A percentile compares a stretch with the other conserved stretches of the same genome.
Evolutionary conservation across 2,888 invertebrate species (phyloP).

Genomic region (Drosophila atripex): DNA sequence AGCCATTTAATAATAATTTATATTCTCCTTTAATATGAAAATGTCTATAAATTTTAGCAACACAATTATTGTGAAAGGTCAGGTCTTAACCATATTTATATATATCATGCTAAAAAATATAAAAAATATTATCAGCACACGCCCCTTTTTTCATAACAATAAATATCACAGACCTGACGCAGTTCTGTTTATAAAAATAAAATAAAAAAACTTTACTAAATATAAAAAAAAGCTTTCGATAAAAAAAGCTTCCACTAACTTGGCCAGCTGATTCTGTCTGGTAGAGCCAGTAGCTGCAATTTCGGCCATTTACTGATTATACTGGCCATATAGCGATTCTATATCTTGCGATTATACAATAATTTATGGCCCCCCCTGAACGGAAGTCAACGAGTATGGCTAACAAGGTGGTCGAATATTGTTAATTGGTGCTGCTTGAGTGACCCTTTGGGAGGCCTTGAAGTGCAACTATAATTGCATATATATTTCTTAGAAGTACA

Average conservation of each 20-base stretch:
- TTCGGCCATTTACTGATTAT: conserved; percentile 41
- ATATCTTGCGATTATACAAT: conserved; percentile 26
- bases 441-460: conserved; percentile 12
- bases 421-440: conserved; percentile 63
- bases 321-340: conserved; percentile 36
- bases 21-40: background rate
- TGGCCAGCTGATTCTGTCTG: conserved; percentile 19
- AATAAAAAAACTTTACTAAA: background rate
- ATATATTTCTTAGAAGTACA: background rate
- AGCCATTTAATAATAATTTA: background rate
- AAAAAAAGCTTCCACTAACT: conserved; percentile 18
- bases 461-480: background rate
- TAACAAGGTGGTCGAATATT: conserved; percentile 28
- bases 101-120: background rate
- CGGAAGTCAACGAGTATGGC: conserved; percentile 22
- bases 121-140: conserved; percentile 12
- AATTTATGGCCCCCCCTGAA: conserved; percentile 43
- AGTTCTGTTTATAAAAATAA: conserved; percentile 25
- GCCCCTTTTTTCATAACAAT: conserved; percentile 9
- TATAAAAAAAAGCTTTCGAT: conserved; percentile 20
- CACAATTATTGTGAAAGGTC: background rate
- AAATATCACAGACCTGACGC: background rate
- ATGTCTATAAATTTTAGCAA: too few relatives aligned
- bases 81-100: conserved; percentile 8
- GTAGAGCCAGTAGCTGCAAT: conserved; percentile 13